A percentile compares a stretch with the other conserved stretches of the same genome.
These are phyloP conservation scores for Ochlodes sylvanus DNA, from an alignment of 2,888 invertebrate species.

Conservation along the genomic window DNA sequence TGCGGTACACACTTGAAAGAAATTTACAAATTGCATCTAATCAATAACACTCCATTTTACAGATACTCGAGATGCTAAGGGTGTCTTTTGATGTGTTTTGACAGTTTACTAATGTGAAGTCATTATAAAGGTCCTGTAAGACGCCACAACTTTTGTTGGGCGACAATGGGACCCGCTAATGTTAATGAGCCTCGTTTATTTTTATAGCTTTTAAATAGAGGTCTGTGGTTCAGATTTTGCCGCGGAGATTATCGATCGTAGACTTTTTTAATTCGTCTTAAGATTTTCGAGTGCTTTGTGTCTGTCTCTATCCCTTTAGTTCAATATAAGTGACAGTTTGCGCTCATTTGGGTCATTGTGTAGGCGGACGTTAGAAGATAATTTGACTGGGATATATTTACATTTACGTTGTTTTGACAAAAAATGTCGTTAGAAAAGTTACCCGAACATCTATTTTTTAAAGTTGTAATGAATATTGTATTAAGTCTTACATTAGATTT, in stretches of 20 bases:
- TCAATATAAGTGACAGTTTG: conserved; percentile 30
- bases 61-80: conserved; percentile 62
- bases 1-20: conserved; percentile 69
- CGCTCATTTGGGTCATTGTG: conserved; percentile 35
- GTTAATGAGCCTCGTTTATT: conserved; percentile 81
- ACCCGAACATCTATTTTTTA: too few relatives aligned
- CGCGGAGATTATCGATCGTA: conserved; percentile 65
- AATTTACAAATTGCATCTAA: conserved; percentile 76
- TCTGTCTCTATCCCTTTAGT: conserved; percentile 41
- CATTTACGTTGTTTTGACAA: conserved; percentile 10
- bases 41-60: conserved; percentile 72
- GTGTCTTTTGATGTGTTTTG: conserved; percentile 82
- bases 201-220: conserved; percentile 78
- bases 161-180: conserved; percentile 68
- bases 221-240: conserved; percentile 73
- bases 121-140: conserved; percentile 71
- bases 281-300: conserved; percentile 16
- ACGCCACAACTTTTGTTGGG: conserved; percentile 61
- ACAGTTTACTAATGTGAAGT: conserved; percentile 82
- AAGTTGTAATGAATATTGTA: too few relatives aligned
- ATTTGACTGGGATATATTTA: conserved; percentile 38
- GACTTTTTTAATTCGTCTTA: conserved; percentile 43
- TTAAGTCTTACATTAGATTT: too few relatives aligned
- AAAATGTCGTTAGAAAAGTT: neutral
- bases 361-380: conserved; percentile 31